Conservation (phyloP, 2,113 vertebrate species). For the Formicarius rufipectus region DNA sequence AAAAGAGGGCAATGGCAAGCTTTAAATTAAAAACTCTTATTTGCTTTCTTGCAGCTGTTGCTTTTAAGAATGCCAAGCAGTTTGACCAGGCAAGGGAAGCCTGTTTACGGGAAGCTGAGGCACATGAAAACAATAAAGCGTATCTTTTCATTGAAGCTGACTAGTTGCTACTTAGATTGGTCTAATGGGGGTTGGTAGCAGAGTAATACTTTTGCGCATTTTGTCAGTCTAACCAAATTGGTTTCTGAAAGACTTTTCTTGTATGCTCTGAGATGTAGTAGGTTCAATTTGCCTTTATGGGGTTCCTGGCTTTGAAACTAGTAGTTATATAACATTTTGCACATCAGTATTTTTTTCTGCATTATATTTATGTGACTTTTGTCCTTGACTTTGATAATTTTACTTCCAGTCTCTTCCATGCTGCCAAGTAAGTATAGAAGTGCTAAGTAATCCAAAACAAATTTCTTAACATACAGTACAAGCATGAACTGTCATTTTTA, state of each 20-base stretch:
- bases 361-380: constrained; percentile 16
- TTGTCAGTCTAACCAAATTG: background rate
- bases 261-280: background rate
- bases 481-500: background rate
- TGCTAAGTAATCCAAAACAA: background rate
- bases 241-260: background rate
- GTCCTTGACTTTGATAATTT: constrained; percentile 79
- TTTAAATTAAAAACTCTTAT: background rate
- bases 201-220: background rate
- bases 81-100: constrained; percentile 97
- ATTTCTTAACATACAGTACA: background rate
- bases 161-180: background rate
- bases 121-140: constrained; percentile 94
- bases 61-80: constrained; percentile 98
- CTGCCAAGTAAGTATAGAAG: constrained; percentile 93
- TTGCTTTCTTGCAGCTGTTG: constrained; percentile 84
- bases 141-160: constrained; percentile 83
- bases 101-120: constrained; percentile 91
- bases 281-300: background rate
- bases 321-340: background rate
- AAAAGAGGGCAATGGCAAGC: background rate
- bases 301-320: background rate
- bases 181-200: background rate
- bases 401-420: constrained; percentile 90
- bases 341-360: background rate